Evolutionary conservation across 2,113 vertebrate species (phyloP), one percentile per base, ranked within the genome.

Genomic region (Mesembrinibis cayennensis): DNA sequence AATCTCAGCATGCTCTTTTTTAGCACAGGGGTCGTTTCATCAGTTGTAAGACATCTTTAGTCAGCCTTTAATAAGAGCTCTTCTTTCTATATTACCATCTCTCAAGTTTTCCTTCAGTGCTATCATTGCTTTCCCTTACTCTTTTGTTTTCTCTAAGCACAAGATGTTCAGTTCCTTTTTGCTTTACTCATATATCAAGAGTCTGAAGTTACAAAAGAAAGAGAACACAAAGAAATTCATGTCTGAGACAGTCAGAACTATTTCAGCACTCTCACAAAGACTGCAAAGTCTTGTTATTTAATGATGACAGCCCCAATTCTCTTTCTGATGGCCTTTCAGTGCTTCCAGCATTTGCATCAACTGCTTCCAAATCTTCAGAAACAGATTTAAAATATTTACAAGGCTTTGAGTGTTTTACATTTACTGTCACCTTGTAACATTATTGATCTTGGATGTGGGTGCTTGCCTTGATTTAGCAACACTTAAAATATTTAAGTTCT

Each of bases 381-480:
- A 72, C 9, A 49, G n/a, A 38, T 84, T 91, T 96, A 88, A 97
- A 95, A 93, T 96, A 97, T 94, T 92, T 94, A 87, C 56, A 77
- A 59, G 58, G 19, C 45, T 88, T 91, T 65, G 61, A 94, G 77
- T 74, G 32, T 86, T 95, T 91, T 92, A 74, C 55, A 76, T 85
- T 93, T 78, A 15, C 63, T 84, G 67, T 73, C 91, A 92, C 61
- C 63, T 91, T 93, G 65, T 76, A 87, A 61, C 13, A 29, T 50
- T 83, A 92, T 50, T 92, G 59, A 90, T 90, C 67, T 53, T 56
- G 55, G 44, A 69, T 92, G 38, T 58, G 76, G 11, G 21, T 91
- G 49, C 76, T 95, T 94, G 47, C 53, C 59, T 93, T 71, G 62
- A 74, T 88, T 95, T 78, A 90, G 25, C 22, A 83, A 70, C 40